Percentiles rank a stretch among this genome's conserved stretches.
Evolutionary conservation across 2,113 vertebrate species (phyloP).

Genomic region (Pelmatolapia mariae): DNA sequence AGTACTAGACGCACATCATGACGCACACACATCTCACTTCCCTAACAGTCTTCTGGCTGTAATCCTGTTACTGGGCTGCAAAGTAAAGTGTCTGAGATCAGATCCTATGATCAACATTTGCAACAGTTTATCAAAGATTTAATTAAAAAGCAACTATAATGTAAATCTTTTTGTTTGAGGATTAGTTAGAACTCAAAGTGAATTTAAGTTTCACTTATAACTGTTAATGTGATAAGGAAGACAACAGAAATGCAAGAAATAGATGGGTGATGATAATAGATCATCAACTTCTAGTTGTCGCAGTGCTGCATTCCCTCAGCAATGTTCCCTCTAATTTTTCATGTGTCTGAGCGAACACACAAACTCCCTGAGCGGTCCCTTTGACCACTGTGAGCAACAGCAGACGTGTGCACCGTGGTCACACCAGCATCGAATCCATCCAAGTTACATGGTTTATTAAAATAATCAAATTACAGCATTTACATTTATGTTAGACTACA

Average conservation of each 20-base stretch:
- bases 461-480: too few species aligned
- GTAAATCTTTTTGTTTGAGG: not conserved
- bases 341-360: too few species aligned
- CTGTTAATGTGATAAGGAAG: conserved; percentile 69
- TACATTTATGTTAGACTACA: too few species aligned
- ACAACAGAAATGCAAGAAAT: conserved; percentile 66
- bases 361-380: too few species aligned
- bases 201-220: conserved; percentile 42
- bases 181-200: not conserved
- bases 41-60: conserved; percentile 75
- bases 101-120: not conserved
- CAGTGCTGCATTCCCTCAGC: conserved; percentile 73
- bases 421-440: too few species aligned
- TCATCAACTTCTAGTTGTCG: conserved; percentile 71
- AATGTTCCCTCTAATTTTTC: not conserved
- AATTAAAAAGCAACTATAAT: not conserved
- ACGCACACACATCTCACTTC: conserved; percentile 78
- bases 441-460: too few species aligned
- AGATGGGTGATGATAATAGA: conserved; percentile 58
- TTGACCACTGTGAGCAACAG: too few species aligned
- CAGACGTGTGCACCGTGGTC: too few species aligned
- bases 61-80: conserved; percentile 74
- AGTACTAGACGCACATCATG: conserved; percentile 70
- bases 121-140: not conserved
- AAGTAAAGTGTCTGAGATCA: not conserved